Evolutionary conservation across 2,888 invertebrate species (phyloP).

Genomic region (Athalia cordata): DNA sequence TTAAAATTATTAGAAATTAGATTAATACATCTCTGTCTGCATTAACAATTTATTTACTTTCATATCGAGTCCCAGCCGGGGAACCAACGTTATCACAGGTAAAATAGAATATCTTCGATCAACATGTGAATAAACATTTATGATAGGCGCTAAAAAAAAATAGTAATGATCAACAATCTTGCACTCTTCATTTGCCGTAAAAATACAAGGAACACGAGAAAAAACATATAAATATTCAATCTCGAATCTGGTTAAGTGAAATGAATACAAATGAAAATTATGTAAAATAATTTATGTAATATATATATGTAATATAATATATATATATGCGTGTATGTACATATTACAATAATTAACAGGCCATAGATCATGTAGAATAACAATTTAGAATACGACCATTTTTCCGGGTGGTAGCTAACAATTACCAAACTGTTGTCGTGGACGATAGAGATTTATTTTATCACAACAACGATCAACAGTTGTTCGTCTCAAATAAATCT

Average conservation of each 20-base stretch:
- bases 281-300: conserved; percentile 69
- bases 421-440: conserved; percentile 43
- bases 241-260: conserved; percentile 37
- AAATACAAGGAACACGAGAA: conserved; percentile 34
- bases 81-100: conserved; percentile 37
- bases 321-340: conserved; percentile 48
- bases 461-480: conserved; percentile 9
- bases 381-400: conserved; percentile 48
- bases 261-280: conserved; percentile 62
- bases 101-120: conserved; percentile 31
- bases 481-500: conserved; percentile 47
- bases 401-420: conserved; percentile 26
- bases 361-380: conserved; percentile 54
- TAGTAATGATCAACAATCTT: conserved; percentile 21
- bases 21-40: conserved; percentile 19
- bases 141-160: conserved; percentile 19
- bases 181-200: background rate
- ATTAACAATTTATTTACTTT: conserved; percentile 43
- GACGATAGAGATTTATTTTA: conserved; percentile 44
- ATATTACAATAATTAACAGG: conserved; percentile 63
- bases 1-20: conserved; percentile 8
- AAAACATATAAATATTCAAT: conserved; percentile 10
- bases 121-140: conserved; percentile 22
- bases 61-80: conserved; percentile 29
- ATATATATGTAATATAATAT: conserved; percentile 59